Conservation (phyloP, 2,888 invertebrate genomes). For the Brachycybe producta region DNA sequence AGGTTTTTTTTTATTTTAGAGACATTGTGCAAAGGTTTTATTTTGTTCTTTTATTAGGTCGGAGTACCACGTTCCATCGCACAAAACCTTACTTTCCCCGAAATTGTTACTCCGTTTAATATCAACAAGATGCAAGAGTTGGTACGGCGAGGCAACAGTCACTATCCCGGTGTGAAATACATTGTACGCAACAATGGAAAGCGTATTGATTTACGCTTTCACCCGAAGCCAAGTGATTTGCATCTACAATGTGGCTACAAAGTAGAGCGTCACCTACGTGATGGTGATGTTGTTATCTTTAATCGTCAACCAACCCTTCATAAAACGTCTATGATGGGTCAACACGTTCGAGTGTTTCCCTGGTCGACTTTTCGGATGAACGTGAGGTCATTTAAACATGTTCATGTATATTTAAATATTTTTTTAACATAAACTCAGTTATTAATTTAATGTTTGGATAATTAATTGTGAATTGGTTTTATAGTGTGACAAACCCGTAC, state of each 20-base stretch:
- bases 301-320: slow-evolving; percentile 99
- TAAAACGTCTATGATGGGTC: slow-evolving; percentile 99
- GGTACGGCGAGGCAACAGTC: slow-evolving; percentile 90
- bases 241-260: slow-evolving; percentile 92
- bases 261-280: slow-evolving; percentile 89
- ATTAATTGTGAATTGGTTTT: no score
- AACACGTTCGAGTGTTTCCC: slow-evolving; percentile 63
- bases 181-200: slow-evolving; percentile 98
- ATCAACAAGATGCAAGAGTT: slow-evolving; percentile 91
- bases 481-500: slow-evolving; percentile 94
- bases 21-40: no score
- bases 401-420: no score
- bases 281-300: slow-evolving; percentile 96
- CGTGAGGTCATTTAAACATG: slow-evolving; percentile 52
- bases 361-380: slow-evolving; percentile 99
- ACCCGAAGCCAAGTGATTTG: slow-evolving; percentile 92
- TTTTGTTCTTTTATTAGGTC: no score
- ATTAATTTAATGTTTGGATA: no score
- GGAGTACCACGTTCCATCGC: slow-evolving; percentile 97
- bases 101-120: slow-evolving; percentile 97
- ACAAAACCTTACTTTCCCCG: slow-evolving; percentile 97
- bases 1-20: no score
- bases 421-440: no score
- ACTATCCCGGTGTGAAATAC: slow-evolving; percentile 98
- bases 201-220: slow-evolving; percentile 92